Evolutionary conservation across 1,140 invertebrate species (phyloP).

Genomic region (Eurosta solidaginis): DNA sequence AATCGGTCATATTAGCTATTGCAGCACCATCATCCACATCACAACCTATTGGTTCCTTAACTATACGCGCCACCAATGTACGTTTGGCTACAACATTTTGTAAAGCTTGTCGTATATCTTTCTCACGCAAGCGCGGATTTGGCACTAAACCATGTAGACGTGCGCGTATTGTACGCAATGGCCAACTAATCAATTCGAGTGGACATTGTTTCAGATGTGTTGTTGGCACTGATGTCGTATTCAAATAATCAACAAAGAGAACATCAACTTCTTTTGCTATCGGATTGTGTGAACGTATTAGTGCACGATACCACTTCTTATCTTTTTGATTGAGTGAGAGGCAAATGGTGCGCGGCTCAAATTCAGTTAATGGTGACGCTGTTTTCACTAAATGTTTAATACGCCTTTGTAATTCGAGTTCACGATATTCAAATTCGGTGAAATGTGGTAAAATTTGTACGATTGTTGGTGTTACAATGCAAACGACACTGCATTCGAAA

Average conservation of each 20-base stretch:
- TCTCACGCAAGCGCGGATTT: conserved; percentile 25
- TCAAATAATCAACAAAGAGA: conserved; percentile 50
- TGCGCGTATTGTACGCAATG: conserved; percentile 46
- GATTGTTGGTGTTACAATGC: conserved; percentile 41
- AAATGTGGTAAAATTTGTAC: conserved; percentile 46
- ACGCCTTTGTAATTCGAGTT: conserved; percentile 38
- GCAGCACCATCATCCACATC: not conserved
- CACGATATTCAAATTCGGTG: conserved; percentile 44
- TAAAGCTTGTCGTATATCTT: conserved; percentile 15
- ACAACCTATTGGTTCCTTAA: not conserved
- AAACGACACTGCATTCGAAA: conserved; percentile 44
- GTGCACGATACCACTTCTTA: conserved; percentile 51
- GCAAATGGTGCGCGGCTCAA: conserved; percentile 38
- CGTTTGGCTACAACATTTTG: conserved; percentile 25
- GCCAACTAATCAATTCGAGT: conserved; percentile 41
- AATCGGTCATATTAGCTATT: not conserved
- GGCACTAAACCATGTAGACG: conserved; percentile 39
- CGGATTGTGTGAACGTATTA: conserved; percentile 42
- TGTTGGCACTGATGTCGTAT: conserved; percentile 39
- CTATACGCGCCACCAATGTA: conserved; percentile 13
- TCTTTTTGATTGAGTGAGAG: conserved; percentile 45
- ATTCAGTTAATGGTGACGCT: conserved; percentile 34
- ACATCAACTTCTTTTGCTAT: conserved; percentile 40
- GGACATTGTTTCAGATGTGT: conserved; percentile 44
- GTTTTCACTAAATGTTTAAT: conserved; percentile 40